Evolutionary conservation across 2,888 invertebrate genomes (phyloP).

Genomic region (Sabatieria punctata): DNA sequence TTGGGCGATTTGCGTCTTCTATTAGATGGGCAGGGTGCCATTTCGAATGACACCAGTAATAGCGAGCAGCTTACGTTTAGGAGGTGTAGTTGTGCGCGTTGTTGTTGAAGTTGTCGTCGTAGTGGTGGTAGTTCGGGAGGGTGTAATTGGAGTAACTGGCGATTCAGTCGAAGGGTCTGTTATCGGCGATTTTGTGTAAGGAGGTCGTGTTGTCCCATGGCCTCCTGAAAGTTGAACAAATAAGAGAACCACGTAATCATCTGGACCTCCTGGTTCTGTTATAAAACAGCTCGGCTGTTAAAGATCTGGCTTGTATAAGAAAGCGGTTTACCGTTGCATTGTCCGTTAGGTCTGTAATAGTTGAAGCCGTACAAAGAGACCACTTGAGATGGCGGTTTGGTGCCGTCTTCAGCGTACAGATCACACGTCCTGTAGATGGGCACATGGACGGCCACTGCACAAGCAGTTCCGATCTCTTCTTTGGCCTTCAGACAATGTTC

Average conservation of each 20-base stretch:
- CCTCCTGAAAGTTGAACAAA: neutral
- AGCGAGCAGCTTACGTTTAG: too few relatives aligned
- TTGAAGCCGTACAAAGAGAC: conserved; percentile 1
- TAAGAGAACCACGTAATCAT: too few relatives aligned
- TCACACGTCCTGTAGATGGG: neutral
- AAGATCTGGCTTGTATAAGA: too few relatives aligned
- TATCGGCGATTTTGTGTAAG: too few relatives aligned
- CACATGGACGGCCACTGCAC: neutral
- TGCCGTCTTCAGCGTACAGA: neutral
- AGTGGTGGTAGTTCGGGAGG: neutral
- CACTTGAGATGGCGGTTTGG: neutral
- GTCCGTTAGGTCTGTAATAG: neutral
- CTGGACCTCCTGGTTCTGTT: too few relatives aligned
- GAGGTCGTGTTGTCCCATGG: neutral
- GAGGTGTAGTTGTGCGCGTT: neutral
- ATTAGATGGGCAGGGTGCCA: too few relatives aligned
- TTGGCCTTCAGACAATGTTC: neutral
- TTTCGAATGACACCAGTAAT: too few relatives aligned
- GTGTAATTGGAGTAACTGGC: neutral
- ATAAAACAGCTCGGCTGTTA: too few relatives aligned
- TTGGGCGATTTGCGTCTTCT: too few relatives aligned
- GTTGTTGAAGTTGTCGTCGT: neutral
- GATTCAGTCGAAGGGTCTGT: neutral
- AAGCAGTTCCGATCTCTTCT: neutral
- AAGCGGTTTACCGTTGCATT: neutral